Conservation (phyloP, 1,140 invertebrate species). For the Potamilus streckersoni region DNA sequence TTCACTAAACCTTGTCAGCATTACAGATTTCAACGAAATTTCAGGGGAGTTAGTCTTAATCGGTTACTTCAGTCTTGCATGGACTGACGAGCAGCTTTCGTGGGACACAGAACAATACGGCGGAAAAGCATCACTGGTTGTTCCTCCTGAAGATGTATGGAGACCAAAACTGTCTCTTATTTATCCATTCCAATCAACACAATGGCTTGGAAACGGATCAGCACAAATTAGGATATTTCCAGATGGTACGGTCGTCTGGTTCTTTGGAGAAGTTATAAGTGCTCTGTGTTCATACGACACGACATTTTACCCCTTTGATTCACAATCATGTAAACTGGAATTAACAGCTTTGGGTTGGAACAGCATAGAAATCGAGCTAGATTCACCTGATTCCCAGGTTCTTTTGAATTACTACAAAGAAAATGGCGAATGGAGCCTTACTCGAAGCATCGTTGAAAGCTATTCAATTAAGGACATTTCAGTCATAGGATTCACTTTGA, state of each 20-base stretch:
- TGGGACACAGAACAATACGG: constrained; percentile 18
- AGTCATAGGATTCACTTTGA: not conserved
- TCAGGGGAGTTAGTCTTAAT: constrained; percentile 13
- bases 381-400: not conserved
- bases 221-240: constrained; percentile 1
- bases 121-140: constrained; percentile 14
- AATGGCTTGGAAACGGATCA: constrained; percentile 11
- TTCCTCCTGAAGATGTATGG: constrained; percentile 17
- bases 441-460: not conserved
- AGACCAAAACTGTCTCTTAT: constrained; percentile 13
- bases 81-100: constrained; percentile 12
- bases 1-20: not conserved
- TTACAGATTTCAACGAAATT: constrained; percentile 25
- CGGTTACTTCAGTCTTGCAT: constrained; percentile 2
- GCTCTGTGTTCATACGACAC: constrained; percentile 18
- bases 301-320: constrained; percentile 23
- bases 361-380: not conserved
- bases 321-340: constrained; percentile 11
- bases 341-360: constrained; percentile 4
- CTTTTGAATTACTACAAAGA: not conserved
- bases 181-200: constrained; percentile 10
- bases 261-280: constrained; percentile 2
- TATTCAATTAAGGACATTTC: not conserved
- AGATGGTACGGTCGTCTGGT: constrained; percentile 10
- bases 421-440: constrained; percentile 21